These are phyloP conservation scores for Gymnorhina tibicen DNA, from an alignment of 2,113 vertebrate genomes.

Conservation along the genomic window DNA sequence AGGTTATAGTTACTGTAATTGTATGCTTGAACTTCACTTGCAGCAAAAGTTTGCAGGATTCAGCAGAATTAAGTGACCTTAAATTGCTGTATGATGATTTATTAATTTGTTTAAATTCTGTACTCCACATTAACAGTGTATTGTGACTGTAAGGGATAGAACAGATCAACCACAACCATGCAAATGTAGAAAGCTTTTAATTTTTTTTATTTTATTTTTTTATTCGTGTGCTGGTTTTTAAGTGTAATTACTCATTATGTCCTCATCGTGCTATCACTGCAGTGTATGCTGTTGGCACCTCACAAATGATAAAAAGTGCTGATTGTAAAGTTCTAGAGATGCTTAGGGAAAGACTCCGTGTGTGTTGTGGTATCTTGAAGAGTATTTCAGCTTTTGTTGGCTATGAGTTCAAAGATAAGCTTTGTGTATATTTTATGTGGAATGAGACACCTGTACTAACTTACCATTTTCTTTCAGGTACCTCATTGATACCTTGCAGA, in stretches of 20 bases:
- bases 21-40: neutral
- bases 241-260: neutral
- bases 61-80: neutral
- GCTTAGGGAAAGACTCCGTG: accelerated
- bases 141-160: neutral
- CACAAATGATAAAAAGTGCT: neutral
- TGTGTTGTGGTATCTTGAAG: neutral
- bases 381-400: neutral
- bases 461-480: conserved; percentile 29
- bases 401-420: neutral
- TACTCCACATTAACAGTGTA: accelerated
- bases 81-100: neutral
- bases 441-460: neutral
- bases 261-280: neutral
- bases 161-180: neutral
- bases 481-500: neutral
- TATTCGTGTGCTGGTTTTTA: accelerated
- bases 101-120: neutral
- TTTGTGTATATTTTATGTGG: neutral
- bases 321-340: neutral
- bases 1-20: neutral
- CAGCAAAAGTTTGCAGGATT: neutral
- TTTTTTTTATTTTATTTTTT: neutral
- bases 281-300: neutral
- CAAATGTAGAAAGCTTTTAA: neutral